These are phyloP conservation scores for Lamproptera curius DNA, from an alignment of 2,888 invertebrate genomes.

Conservation along the genomic window DNA sequence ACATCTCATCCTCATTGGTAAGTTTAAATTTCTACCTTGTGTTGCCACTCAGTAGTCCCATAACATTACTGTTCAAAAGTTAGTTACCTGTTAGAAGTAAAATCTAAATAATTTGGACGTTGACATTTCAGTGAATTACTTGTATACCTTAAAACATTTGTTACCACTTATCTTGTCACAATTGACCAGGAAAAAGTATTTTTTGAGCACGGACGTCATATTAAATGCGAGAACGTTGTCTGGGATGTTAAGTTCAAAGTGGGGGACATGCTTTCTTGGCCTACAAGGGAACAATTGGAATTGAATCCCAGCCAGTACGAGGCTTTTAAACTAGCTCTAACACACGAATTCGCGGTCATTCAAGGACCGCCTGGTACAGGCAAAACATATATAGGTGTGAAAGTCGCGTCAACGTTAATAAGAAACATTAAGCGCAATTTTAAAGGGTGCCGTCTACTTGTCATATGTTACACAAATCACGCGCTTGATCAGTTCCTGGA, in stretches of 20 bases:
- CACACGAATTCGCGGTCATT: constrained; percentile 84
- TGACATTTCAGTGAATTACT: no score
- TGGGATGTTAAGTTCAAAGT: constrained; percentile 34
- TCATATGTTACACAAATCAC: constrained; percentile 91
- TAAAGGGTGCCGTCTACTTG: constrained; percentile 75
- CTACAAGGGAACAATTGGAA: constrained; percentile 52
- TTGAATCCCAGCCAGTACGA: constrained; percentile 82
- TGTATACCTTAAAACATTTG: no score
- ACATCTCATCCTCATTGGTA: constrained; percentile 90
- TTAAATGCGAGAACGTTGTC: no score
- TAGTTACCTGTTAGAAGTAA: no score
- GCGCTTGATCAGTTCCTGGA: constrained; percentile 91
- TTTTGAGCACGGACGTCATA: no score
- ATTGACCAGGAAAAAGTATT: no score
- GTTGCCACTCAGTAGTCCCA: no score
- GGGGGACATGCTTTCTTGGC: constrained; percentile 60
- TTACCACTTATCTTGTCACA: no score
- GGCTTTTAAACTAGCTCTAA: constrained; percentile 82
- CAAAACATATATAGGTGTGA: constrained; percentile 87
- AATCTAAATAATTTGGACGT: no score
- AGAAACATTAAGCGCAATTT: constrained; percentile 56
- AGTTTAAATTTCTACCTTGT: constrained; percentile 25
- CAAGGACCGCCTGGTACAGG: constrained; percentile 95
- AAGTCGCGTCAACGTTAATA: constrained; percentile 83
- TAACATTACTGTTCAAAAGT: no score